Evolutionary conservation across 2,797 vertebrate genomes (phyloP).

Genomic region (Varecia variegata): DNA sequence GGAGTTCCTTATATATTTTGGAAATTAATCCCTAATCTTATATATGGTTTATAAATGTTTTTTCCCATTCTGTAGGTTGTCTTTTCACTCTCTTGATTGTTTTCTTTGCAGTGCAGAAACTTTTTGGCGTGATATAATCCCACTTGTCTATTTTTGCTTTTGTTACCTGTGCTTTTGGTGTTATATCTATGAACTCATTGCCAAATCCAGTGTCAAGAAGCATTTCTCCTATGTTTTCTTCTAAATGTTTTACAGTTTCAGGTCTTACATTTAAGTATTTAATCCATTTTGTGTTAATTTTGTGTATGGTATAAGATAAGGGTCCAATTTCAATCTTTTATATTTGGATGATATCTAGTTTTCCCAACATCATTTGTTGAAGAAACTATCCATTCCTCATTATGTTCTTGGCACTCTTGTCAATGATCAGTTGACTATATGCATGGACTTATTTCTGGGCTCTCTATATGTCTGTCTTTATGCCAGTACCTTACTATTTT

Average conservation of each 20-base stretch:
- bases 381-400: background rate
- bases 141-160: background rate
- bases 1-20: background rate
- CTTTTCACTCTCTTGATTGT: background rate
- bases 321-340: background rate
- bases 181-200: background rate
- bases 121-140: background rate
- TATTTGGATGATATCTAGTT: background rate
- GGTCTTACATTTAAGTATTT: background rate
- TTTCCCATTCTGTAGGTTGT: background rate
- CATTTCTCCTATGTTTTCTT: background rate
- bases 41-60: background rate
- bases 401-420: background rate
- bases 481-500: background rate
- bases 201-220: background rate
- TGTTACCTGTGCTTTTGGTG: background rate
- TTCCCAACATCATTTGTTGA: background rate
- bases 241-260: background rate
- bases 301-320: background rate
- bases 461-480: background rate
- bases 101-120: background rate
- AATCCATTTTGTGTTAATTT: background rate
- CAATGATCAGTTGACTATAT: background rate
- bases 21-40: background rate
- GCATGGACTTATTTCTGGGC: background rate